Evolutionary conservation across 2,113 vertebrate species (phyloP).

Genomic region (Hepsetus odoe): DNA sequence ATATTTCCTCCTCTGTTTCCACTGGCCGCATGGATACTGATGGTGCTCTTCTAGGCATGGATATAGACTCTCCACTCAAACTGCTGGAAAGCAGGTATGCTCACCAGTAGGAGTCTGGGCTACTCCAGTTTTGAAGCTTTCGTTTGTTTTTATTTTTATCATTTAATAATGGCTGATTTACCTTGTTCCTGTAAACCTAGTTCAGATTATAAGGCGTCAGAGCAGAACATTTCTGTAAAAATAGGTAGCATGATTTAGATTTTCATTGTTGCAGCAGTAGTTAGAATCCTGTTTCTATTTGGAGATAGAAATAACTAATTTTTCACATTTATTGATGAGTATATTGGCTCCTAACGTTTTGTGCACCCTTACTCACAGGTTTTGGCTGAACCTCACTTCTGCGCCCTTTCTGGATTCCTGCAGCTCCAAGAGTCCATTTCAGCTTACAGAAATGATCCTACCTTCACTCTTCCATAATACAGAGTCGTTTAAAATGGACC

Average conservation of each 20-base stretch:
- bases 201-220: too few species aligned
- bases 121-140: not conserved
- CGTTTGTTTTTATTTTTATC: too few species aligned
- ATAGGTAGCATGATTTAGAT: too few species aligned
- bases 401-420: slow-evolving; percentile 70
- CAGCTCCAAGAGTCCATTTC: slow-evolving; percentile 72
- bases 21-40: slow-evolving; percentile 79
- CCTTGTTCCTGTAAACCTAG: too few species aligned
- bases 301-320: too few species aligned
- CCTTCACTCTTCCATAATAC: slow-evolving; percentile 68
- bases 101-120: slow-evolving; percentile 70
- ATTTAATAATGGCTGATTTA: too few species aligned
- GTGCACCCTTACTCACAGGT: slow-evolving; percentile 50
- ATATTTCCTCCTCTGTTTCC: slow-evolving; percentile 80
- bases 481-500: slow-evolving; percentile 72
- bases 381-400: slow-evolving; percentile 79
- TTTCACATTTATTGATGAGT: not conserved
- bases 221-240: too few species aligned
- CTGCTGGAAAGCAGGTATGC: slow-evolving; percentile 72
- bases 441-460: slow-evolving; percentile 67
- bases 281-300: too few species aligned
- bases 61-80: slow-evolving; percentile 77
- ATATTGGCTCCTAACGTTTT: not conserved
- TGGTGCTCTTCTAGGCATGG: slow-evolving; percentile 71
- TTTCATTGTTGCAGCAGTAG: too few species aligned